phyloP scores from a whole-genome alignment of 2,888 invertebrate species.

The Nematopogon swammerdamellus region DNA sequence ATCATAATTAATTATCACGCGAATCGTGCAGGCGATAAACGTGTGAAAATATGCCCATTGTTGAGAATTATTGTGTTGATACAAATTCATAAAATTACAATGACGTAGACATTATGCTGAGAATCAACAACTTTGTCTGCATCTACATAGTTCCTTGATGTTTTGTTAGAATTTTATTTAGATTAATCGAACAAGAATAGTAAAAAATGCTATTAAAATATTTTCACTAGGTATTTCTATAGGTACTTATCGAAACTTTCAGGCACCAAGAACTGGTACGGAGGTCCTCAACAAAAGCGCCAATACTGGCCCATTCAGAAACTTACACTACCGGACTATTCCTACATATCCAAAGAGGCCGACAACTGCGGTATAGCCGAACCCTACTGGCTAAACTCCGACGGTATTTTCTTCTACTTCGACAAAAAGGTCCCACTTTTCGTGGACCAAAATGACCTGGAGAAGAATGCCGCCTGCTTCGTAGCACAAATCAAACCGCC shows the following conservation, averaged over 20 bases:
- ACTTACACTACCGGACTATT: slow-evolving; percentile 41
- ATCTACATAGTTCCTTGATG: no score
- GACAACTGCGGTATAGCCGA: slow-evolving; percentile 58
- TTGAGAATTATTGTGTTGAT: no score
- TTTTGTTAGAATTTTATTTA: no score
- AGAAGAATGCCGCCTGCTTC: slow-evolving; percentile 47
- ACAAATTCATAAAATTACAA: no score
- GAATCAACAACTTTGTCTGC: no score
- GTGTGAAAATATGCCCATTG: no score
- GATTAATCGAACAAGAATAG: no score
- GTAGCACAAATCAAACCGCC: slow-evolving; percentile 45
- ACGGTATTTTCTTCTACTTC: slow-evolving; percentile 62
- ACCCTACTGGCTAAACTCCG: slow-evolving; percentile 65
- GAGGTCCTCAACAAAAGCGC: slow-evolving; percentile 55
- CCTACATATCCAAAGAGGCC: slow-evolving; percentile 56
- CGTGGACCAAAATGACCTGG: slow-evolving; percentile 58
- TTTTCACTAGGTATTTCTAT: no score
- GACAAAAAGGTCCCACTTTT: slow-evolving; percentile 63
- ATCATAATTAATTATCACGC: no score
- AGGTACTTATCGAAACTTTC: slow-evolving; percentile 1
- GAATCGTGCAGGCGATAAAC: no score
- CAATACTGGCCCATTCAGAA: slow-evolving; percentile 63
- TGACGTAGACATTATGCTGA: no score
- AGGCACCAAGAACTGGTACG: slow-evolving; percentile 59
- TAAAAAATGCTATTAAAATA: no score